Evolutionary conservation across 2,797 vertebrate genomes (phyloP), one percentile per base, ranked within the genome.

Genomic region (Diglossa cyanea): DNA sequence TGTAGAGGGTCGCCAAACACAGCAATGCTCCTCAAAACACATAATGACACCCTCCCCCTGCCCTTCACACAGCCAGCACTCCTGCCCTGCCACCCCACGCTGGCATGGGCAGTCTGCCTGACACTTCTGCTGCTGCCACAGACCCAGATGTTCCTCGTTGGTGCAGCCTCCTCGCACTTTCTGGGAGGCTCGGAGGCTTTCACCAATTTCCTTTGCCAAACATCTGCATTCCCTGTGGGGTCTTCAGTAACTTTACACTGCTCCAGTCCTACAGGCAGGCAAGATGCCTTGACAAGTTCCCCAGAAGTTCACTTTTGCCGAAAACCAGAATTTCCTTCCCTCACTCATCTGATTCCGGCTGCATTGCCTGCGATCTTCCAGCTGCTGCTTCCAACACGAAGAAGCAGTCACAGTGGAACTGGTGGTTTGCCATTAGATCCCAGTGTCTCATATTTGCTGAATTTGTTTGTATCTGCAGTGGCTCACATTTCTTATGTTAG

Each of bases 51-150:
- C 15, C 4, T 76, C 5, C 13, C 7, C 21, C 26, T 86, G 16
- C 10, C 12, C 21, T 73, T 85, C 60, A 13, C 14, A 26, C 24
- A 84, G 26, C 7, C 50, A 6, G 40, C 0, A 0, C 15, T 77
- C 28, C 61, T 72, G 61, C 24, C 26, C 39, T 77, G 42, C 17
- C n/a, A 17, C 23, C 11, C 50, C 58, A 40, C 0, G 0, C 45
- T 61, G 54, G 3, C n/a, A 26, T 0, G 0, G 55, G 10, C 40
- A 42, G 13, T 21, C 42, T 53, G 53, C 1, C 6, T 28, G 19
- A 24, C 55, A 11, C 6, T 1, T 0, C 66, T 44, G 28, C 17
- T 55, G 82, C 68, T 63, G 60, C 57, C 50, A 5, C 51, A 57
- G n/a, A 63, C 24, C 47, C 74, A 42, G 23, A 7, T 20, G 45